phyloP scores from a whole-genome alignment of 2,888 invertebrate species.

The Leptopilina drosophilae region DNA sequence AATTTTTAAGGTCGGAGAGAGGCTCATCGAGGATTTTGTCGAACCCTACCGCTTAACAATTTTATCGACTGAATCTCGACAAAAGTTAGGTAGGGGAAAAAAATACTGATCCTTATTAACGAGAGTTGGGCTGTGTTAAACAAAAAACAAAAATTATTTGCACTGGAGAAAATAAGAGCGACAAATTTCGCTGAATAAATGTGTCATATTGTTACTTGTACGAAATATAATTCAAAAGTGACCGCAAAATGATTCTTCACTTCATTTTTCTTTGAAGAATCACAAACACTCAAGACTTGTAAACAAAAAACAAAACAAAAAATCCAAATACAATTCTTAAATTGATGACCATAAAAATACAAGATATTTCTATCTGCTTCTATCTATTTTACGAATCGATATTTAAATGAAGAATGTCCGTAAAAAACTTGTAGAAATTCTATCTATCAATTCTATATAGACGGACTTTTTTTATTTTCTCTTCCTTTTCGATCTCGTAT shows the following conservation, averaged over 20 bases:
- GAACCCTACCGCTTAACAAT: constrained; percentile 17
- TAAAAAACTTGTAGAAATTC: constrained; percentile 15
- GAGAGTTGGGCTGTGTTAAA: constrained; percentile 24
- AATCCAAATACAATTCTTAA: constrained; percentile 9
- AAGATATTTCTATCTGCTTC: constrained; percentile 6
- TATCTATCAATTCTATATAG: constrained; percentile 7
- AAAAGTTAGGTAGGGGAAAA: constrained; percentile 24
- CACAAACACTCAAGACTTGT: neutral
- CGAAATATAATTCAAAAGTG: constrained; percentile 1
- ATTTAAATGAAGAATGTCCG: constrained; percentile 22
- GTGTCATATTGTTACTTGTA: constrained; percentile 12
- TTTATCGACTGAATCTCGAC: constrained; percentile 40
- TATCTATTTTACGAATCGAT: constrained; percentile 17
- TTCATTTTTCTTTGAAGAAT: neutral
- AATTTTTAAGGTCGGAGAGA: constrained; percentile 26
- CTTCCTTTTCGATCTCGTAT: constrained; percentile 30
- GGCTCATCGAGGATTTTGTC: constrained; percentile 33
- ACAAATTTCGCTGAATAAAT: constrained; percentile 19
- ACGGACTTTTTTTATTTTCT: constrained; percentile 10
- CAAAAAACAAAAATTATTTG: constrained; percentile 5
- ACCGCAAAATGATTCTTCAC: neutral
- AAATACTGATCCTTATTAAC: constrained; percentile 24
- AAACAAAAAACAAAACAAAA: neutral
- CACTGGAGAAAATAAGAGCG: constrained; percentile 5
- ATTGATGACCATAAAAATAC: neutral